A percentile compares a stretch with the other conserved stretches of the same genome.
phyloP scores from a whole-genome alignment of 2,888 invertebrate species.

The Spodoptera picta region DNA sequence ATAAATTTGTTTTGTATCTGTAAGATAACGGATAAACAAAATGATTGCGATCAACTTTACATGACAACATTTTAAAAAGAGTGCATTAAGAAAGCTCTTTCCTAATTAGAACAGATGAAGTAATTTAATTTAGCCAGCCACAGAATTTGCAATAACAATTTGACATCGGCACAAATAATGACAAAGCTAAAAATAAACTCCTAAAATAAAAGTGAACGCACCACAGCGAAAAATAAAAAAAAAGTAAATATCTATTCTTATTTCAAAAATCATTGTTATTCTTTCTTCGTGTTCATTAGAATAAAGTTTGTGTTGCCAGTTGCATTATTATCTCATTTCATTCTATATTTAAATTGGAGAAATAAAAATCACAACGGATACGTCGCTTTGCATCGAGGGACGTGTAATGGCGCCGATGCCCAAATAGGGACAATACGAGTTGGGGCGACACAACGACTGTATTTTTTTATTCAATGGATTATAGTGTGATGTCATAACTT shows the following conservation, averaged over 20 bases:
- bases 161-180: constrained; percentile 18
- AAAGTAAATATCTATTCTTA: constrained; percentile 17
- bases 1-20: constrained; percentile 10
- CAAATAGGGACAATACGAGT: constrained; percentile 35
- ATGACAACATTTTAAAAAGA: constrained; percentile 1
- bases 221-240: constrained; percentile 9
- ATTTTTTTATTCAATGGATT: constrained; percentile 29
- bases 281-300: constrained; percentile 21
- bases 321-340: constrained; percentile 25
- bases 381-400: constrained; percentile 29
- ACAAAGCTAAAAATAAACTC: constrained; percentile 5
- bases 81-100: too few relatives aligned
- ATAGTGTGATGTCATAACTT: constrained; percentile 40
- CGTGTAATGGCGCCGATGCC: constrained; percentile 26
- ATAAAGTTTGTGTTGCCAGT: constrained; percentile 23
- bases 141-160: constrained; percentile 10
- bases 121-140: not conserved
- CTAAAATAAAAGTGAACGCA: constrained; percentile 37
- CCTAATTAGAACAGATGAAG: too few relatives aligned
- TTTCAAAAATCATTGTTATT: constrained; percentile 42
- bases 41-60: constrained; percentile 3
- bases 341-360: constrained; percentile 3
- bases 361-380: constrained; percentile 29
- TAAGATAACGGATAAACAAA: constrained; percentile 11
- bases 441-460: constrained; percentile 19